phyloP scores from a whole-genome alignment of 2,888 invertebrate genomes.

The Agonopterix arenella region DNA sequence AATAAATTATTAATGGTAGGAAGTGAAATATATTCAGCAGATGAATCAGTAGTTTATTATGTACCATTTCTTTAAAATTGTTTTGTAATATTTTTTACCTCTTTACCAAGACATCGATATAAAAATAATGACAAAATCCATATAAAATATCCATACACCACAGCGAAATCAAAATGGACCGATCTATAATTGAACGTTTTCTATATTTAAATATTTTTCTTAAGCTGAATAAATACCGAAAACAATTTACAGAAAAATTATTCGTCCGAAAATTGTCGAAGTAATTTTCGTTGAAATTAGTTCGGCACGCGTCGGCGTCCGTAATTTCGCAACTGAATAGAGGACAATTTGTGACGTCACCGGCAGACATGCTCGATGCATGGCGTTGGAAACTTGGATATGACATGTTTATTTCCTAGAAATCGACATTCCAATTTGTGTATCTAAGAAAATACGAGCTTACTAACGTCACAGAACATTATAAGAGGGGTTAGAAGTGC shows the following conservation, averaged over 20 bases:
- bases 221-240: neutral
- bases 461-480: neutral
- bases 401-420: neutral
- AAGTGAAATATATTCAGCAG: too few relatives aligned
- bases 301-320: conserved; percentile 40
- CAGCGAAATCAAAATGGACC: neutral
- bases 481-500: too few relatives aligned
- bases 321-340: conserved; percentile 69
- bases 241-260: neutral
- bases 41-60: too few relatives aligned
- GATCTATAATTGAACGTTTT: neutral
- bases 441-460: neutral
- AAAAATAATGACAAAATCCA: too few relatives aligned
- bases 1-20: too few relatives aligned
- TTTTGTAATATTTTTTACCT: too few relatives aligned
- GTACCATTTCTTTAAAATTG: too few relatives aligned
- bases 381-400: conserved; percentile 7
- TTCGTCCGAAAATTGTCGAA: conserved; percentile 9
- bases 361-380: conserved; percentile 35
- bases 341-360: conserved; percentile 70
- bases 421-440: neutral
- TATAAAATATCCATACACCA: neutral
- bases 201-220: neutral
- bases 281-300: conserved; percentile 49
- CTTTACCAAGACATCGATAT: too few relatives aligned